Evolutionary conservation across 2,888 invertebrate species (phyloP), one percentile per base, ranked within the genome.

Genomic region (Empis livida): DNA sequence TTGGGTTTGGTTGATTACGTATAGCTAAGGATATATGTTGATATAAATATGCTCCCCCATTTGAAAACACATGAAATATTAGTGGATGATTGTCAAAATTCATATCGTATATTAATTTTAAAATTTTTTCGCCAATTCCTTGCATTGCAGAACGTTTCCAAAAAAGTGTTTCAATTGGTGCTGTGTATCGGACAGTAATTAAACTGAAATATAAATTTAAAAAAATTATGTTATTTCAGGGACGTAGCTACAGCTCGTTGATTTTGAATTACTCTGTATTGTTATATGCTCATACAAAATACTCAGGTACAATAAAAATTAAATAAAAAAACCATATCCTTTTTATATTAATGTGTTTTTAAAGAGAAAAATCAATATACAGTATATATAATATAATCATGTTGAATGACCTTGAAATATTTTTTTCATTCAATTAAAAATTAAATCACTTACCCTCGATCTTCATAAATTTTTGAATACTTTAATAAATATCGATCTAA

Each of bases 401-500:
- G 8, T 5, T 20, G 9, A 6, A 27, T 27, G 23, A 2, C 23
- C 23, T 27, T 27, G 23, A 27, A 27, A 27, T 27, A 20, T 5
- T 20, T 5, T 20, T 20, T 20, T 5, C 4, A 20, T 20, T 3
- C 3, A 20, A 20, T 27, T 27, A 27, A 27, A 27, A 27, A 27
- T 6, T 27, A 20, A n/a, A n/a, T 32, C 9, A 35, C 72, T 68
- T 64, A 84, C 85, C 85, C 83, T 58, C 77, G 74, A 49, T 83
- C 78, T 59, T 85, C 81, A 61, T 87, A 87, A 50, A 85, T 80
- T 56, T 80, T 78, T 42, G 84, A 82, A 67, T 87, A 87, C 62
- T 86, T 87, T 56, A 81, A 77, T 46, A 87, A 65, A 64, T 86
- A 80, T 60, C 80, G 79, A 65, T 87, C 85, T 63, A 80, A 75